A percentile compares a stretch with the other conserved stretches of the same genome.
phyloP scores from a whole-genome alignment of 1,140 invertebrate species.

The Drosophila saltans region DNA sequence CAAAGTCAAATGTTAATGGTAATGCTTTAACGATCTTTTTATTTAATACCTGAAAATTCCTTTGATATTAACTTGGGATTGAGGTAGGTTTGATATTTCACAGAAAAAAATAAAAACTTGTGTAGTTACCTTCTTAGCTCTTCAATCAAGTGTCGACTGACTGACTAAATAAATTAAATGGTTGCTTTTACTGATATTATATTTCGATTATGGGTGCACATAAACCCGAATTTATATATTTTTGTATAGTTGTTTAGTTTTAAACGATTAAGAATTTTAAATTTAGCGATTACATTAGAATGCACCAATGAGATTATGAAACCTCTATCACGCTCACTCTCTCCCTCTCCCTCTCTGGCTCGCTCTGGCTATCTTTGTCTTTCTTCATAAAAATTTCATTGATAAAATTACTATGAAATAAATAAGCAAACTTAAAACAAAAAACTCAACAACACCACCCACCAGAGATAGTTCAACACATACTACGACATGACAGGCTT shows the following conservation, averaged over 20 bases:
- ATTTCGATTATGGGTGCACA: slow-evolving; percentile 19
- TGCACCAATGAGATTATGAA: not conserved
- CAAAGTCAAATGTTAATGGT: not conserved
- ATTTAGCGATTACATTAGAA: slow-evolving; percentile 54
- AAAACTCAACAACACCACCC: slow-evolving; percentile 8
- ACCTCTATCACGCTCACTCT: not conserved
- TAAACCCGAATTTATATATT: slow-evolving; percentile 9
- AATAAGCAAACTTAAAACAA: slow-evolving; percentile 28
- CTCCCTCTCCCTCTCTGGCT: not conserved
- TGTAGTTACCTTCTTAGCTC: slow-evolving; percentile 18
- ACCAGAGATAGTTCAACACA: slow-evolving; percentile 23
- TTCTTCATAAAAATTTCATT: slow-evolving; percentile 56
- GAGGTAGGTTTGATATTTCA: slow-evolving; percentile 33
- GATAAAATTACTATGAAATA: slow-evolving; percentile 73
- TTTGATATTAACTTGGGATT: slow-evolving; percentile 2
- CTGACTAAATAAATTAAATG: not conserved
- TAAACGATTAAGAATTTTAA: slow-evolving; percentile 56
- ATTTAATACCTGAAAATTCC: not conserved
- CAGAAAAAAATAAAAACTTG: not conserved
- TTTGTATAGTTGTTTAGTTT: slow-evolving; percentile 1
- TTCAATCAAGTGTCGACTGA: slow-evolving; percentile 24
- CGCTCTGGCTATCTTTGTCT: not conserved
- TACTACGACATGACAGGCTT: slow-evolving; percentile 2
- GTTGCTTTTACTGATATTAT: slow-evolving; percentile 19
- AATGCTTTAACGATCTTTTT: not conserved